phyloP scores from a whole-genome alignment of 2,888 invertebrate species.

The Spodoptera exigua region DNA sequence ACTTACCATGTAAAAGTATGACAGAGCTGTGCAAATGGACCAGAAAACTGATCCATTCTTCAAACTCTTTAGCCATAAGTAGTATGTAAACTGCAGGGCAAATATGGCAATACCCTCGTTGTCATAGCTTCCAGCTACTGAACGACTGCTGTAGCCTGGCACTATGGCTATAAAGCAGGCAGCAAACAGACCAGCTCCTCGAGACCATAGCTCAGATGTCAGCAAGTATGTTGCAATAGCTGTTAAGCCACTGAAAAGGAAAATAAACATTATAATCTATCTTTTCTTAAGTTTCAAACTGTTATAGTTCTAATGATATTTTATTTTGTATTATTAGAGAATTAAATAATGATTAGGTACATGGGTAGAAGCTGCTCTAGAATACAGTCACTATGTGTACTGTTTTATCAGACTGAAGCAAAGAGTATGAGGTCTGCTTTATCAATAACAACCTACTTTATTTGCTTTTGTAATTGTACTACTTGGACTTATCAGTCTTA shows the following conservation, averaged over 20 bases:
- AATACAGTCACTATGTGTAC: constrained; percentile 14
- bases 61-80: constrained; percentile 98
- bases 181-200: constrained; percentile 98
- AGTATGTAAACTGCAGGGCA: constrained; percentile 99
- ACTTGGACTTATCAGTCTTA: constrained; percentile 31
- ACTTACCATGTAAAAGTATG: constrained; percentile 99
- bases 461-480: constrained; percentile 18
- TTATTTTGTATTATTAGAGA: no score
- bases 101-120: constrained; percentile 99
- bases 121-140: constrained; percentile 99
- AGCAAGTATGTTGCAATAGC: constrained; percentile 99
- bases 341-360: neutral
- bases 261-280: constrained; percentile 14
- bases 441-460: constrained; percentile 2
- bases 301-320: no score
- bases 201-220: constrained; percentile 99
- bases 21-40: constrained; percentile 97
- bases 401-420: constrained; percentile 19
- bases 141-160: constrained; percentile 99
- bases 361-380: neutral
- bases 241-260: constrained; percentile 95
- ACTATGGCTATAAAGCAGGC: constrained; percentile 99
- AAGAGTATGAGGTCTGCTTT: neutral
- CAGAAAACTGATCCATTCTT: constrained; percentile 99
- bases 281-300: neutral